Percentiles rank a stretch among this genome's conserved stretches.
phyloP scores from a whole-genome alignment of 1,140 invertebrate genomes.

The Leptestheria dahalacensis region DNA sequence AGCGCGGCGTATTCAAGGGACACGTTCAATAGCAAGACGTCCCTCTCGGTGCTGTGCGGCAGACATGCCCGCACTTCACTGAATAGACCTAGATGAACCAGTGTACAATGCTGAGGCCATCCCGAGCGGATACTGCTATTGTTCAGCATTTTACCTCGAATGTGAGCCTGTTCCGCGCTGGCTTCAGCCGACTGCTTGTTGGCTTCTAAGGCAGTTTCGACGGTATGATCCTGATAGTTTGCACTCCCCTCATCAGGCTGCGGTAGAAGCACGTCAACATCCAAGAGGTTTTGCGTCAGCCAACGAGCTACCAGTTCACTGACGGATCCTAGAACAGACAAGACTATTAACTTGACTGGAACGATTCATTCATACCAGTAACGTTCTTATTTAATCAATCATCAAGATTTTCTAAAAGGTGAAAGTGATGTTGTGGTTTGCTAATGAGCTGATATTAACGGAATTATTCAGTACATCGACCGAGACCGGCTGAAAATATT shows the following conservation, averaged over 20 bases:
- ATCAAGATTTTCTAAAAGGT: too few relatives aligned
- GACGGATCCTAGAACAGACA: conserved; percentile 39
- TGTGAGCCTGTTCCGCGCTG: background rate
- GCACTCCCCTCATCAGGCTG: background rate
- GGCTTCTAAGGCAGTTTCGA: conserved; percentile 1
- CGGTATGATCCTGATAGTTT: background rate
- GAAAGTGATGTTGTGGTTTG: too few relatives aligned
- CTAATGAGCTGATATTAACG: too few relatives aligned
- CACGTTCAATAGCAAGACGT: conserved; percentile 7
- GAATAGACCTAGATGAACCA: background rate
- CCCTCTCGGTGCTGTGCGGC: background rate
- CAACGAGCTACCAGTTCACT: conserved; percentile 68
- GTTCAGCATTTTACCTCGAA: background rate
- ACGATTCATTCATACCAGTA: too few relatives aligned
- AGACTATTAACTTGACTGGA: too few relatives aligned
- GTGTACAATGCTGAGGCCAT: too few relatives aligned
- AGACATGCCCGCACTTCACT: background rate
- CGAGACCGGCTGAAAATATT: too few relatives aligned
- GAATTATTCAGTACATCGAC: too few relatives aligned
- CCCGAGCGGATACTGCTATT: too few relatives aligned
- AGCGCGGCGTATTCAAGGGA: conserved; percentile 13
- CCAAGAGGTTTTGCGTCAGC: conserved; percentile 34
- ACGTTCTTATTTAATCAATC: too few relatives aligned
- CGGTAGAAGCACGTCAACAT: background rate
- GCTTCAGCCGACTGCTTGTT: background rate